These are phyloP conservation scores for Nomada hirtipes DNA, from an alignment of 2,888 invertebrate genomes.

Conservation along the genomic window DNA sequence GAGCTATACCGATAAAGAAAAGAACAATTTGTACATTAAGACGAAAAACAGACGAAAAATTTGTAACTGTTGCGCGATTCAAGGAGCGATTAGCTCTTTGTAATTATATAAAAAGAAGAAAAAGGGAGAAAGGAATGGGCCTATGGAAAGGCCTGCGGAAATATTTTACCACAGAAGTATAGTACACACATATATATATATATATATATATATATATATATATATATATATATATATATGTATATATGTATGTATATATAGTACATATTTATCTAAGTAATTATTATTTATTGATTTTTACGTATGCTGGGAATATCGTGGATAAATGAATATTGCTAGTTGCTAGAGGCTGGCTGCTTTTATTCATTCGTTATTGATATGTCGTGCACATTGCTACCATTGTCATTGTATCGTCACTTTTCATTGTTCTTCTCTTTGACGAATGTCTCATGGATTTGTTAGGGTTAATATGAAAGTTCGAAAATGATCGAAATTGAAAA, in stretches of 20 bases:
- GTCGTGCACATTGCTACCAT: constrained; percentile 36
- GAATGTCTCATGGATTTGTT: constrained; percentile 40
- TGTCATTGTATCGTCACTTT: constrained; percentile 28
- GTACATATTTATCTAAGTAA: constrained; percentile 78
- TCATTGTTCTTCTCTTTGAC: constrained; percentile 44
- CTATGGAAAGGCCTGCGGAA: constrained; percentile 74
- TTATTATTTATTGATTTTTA: constrained; percentile 80
- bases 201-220: no score
- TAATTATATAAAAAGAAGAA: constrained; percentile 28
- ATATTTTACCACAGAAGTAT: constrained; percentile 83
- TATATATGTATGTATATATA: no score
- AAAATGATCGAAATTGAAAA: constrained; percentile 51
- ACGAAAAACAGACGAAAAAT: constrained; percentile 49
- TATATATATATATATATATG: no score
- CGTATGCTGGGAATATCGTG: constrained; percentile 64
- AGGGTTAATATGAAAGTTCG: constrained; percentile 49
- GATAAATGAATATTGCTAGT: constrained; percentile 63
- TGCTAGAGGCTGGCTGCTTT: constrained; percentile 67
- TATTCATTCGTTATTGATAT: constrained; percentile 44
- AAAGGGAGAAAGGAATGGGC: constrained; percentile 60
- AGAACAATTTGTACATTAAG: constrained; percentile 70
- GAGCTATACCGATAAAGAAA: constrained; percentile 66
- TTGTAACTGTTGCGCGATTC: constrained; percentile 66
- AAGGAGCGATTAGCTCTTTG: constrained; percentile 46
- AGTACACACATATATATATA: constrained; percentile 74